Percentiles rank a stretch among this genome's conserved stretches.
Conservation (phyloP, 2,797 vertebrate species). For the Anguilla anguilla region DNA sequence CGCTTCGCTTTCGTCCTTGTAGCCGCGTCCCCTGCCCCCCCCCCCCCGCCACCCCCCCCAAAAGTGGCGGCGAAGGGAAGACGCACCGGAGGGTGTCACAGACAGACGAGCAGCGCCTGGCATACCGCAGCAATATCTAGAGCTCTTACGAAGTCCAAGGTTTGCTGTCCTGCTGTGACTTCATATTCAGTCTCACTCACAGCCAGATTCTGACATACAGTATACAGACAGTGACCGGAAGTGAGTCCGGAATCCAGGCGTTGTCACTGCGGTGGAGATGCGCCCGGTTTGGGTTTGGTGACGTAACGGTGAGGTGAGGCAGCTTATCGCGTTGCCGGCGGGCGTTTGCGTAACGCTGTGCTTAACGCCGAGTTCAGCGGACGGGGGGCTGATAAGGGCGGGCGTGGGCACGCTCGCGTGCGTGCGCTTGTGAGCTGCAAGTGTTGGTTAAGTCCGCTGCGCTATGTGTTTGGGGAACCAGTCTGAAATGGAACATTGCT, state of each 20-base stretch:
- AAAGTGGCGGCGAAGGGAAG: neutral
- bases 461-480: neutral
- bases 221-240: neutral
- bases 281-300: neutral
- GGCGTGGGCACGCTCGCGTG: neutral
- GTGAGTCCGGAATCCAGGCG: neutral
- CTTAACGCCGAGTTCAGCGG: neutral
- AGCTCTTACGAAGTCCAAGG: neutral
- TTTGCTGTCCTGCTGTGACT: neutral
- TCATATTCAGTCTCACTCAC: neutral
- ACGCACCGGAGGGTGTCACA: neutral
- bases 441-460: neutral
- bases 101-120: neutral
- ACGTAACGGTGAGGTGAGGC: neutral
- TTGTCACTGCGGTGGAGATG: neutral
- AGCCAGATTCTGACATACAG: neutral
- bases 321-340: neutral
- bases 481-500: neutral
- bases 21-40: neutral
- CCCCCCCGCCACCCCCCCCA: neutral
- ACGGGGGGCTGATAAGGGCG: neutral
- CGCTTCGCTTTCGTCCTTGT: neutral
- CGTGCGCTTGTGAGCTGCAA: neutral
- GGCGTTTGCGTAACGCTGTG: neutral
- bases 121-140: neutral